Conservation (phyloP, 2,888 invertebrate species). For the Stratiomys singularior region DNA sequence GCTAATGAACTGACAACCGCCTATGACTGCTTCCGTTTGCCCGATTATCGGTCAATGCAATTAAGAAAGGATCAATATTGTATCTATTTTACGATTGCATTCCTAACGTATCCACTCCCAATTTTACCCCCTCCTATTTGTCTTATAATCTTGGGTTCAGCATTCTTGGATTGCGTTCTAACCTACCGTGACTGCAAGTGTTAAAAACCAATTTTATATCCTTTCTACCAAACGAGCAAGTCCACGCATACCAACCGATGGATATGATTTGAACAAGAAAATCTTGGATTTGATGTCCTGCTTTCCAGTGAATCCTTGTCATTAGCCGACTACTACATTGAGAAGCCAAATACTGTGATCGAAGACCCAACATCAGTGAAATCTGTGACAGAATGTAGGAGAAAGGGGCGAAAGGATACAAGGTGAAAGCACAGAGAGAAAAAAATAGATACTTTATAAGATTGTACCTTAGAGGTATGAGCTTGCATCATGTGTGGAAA, state of each 20-base stretch:
- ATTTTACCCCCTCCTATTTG: neutral
- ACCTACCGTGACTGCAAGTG: neutral
- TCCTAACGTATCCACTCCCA: neutral
- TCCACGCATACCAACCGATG: no score
- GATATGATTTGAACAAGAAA: conserved; percentile 16
- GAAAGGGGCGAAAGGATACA: neutral
- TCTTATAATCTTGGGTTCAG: neutral
- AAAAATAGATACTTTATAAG: neutral
- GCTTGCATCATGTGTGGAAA: neutral
- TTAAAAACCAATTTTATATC: neutral
- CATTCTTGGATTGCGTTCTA: neutral
- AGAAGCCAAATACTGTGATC: neutral
- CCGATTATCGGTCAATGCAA: conserved; percentile 36
- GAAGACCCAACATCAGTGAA: neutral
- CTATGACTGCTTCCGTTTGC: conserved; percentile 25
- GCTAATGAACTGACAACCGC: conserved; percentile 31
- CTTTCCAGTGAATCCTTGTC: neutral
- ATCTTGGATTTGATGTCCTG: conserved; percentile 24
- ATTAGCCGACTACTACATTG: conserved; percentile 7
- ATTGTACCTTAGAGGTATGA: conserved; percentile 4
- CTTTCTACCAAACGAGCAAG: neutral
- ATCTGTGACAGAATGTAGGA: neutral
- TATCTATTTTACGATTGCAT: conserved; percentile 26
- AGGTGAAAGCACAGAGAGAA: neutral
- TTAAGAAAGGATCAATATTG: conserved; percentile 39